Percentiles rank a stretch among this genome's conserved stretches.
These are phyloP conservation scores for Cyprinella venusta DNA, from an alignment of 2,797 vertebrate genomes.

Conservation along the genomic window DNA sequence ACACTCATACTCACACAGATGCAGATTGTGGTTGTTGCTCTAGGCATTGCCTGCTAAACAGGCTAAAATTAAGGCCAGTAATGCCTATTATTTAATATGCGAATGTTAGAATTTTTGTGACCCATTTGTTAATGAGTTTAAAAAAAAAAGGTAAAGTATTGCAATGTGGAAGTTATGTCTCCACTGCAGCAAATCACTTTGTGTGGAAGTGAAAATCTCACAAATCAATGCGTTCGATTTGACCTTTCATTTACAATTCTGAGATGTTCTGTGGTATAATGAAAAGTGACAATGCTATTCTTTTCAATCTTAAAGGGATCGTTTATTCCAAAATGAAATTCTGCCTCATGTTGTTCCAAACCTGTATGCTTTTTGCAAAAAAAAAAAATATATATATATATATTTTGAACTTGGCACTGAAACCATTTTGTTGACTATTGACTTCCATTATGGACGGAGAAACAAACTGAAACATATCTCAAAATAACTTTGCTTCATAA, in stretches of 20 bases:
- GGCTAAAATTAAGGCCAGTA: constrained; percentile 12
- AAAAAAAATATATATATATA: too few species aligned
- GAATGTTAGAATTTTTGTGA: not conserved
- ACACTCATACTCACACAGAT: constrained; percentile 1
- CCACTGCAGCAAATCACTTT: not conserved
- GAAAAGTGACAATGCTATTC: not conserved
- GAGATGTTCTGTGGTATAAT: not conserved
- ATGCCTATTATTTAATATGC: constrained; percentile 1
- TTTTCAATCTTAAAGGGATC: not conserved
- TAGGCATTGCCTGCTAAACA: constrained; percentile 15
- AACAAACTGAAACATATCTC: not conserved
- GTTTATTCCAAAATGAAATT: not conserved
- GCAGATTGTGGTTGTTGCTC: constrained; percentile 12
- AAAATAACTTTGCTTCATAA: not conserved
- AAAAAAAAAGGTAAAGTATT: not conserved
- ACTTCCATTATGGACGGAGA: not conserved
- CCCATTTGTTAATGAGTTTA: not conserved
- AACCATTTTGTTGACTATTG: not conserved
- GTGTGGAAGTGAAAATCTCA: not conserved
- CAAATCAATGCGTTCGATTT: not conserved
- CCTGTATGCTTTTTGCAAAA: not conserved
- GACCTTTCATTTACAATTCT: not conserved
- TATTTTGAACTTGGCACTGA: not conserved
- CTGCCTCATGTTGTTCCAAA: not conserved
- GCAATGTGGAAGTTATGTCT: not conserved